Base-by-base conservation (phyloP, 2,888 invertebrate genomes). In the Cryptocephalus moraei region DNA sequence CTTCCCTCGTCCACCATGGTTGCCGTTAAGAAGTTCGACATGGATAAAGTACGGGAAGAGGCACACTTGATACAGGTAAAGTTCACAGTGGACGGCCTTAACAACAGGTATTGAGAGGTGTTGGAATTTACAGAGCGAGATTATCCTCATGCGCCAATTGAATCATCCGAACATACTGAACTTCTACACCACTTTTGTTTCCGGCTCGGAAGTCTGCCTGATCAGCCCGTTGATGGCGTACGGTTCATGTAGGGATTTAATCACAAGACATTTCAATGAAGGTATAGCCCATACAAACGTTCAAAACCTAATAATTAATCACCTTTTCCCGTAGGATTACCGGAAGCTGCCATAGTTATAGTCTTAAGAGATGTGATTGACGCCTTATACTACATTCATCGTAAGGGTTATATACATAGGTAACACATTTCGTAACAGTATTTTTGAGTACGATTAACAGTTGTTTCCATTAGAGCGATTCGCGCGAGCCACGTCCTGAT, bases 401-500 rank as follows among this genome's bases (percentile, higher is more conserved):
- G 79, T 53, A 84, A 84, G 64, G 84, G 88, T 46, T 85, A 82
- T 66, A 86, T 94, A 58, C 93, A 93, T 69, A 84, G 87, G 87
- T 86, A 53, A 50, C 6, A 36, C 12, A 36, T 36, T 36, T 12
- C 12, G 33, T 13, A 33, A 31, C 1, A 14, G 31, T n/a, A 42
- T 1, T 32, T 42, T 8, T 8, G 4, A 8, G 34, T 22, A 4
- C 36, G 6, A 36, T 6, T 36, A 11, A 2, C 36, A 36, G 6
- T 22, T 22, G n/a, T 22, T 4, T 22, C 6, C 22, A 22, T 39
- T 70, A 86, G 92, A 62, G 84, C 88, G 50, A 77, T 94, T 43
- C 76, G 86, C 56, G 90, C 88, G 3, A 86, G 88, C 68, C 91
- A 92, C 62, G 84, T 94, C 42, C 71, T 93, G 32, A 73, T 94